A percentile compares a stretch with the other conserved stretches of the same genome.
Conservation (phyloP, 2,113 vertebrate genomes). For the Cynopterus brachyotis region DNA sequence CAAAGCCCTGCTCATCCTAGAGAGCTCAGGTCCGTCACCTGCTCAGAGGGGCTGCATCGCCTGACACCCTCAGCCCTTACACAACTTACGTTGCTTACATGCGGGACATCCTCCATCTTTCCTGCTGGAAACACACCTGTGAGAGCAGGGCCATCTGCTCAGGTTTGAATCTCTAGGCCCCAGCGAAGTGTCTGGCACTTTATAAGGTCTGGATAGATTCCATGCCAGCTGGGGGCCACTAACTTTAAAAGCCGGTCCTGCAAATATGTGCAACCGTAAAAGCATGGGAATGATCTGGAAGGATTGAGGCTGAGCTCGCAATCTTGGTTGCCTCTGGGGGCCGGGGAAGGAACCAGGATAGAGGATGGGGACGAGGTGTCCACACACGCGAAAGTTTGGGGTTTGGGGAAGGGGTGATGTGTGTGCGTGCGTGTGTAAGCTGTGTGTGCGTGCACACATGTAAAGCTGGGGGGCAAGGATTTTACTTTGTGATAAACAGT, state of each 20-base stretch:
- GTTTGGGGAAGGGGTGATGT: background rate
- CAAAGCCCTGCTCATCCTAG: background rate
- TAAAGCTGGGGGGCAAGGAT: background rate
- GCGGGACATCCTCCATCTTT: background rate
- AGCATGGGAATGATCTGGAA: background rate
- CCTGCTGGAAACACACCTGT: background rate
- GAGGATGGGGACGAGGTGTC: background rate
- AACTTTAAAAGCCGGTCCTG: background rate
- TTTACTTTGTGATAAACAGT: background rate
- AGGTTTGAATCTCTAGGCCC: background rate
- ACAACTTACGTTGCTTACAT: background rate
- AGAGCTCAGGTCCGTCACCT: background rate
- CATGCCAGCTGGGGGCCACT: background rate
- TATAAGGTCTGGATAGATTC: background rate
- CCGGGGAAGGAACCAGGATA: background rate
- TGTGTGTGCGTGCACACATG: fast-evolving
- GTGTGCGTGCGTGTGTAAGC: background rate
- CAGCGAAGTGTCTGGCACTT: background rate
- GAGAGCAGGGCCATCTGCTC: background rate
- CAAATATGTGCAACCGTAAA: no score
- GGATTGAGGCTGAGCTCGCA: background rate
- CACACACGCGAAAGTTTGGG: fast-evolving
- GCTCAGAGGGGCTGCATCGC: background rate
- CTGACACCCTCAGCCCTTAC: background rate
- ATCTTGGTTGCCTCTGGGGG: background rate